Base-by-base conservation (phyloP, 1,140 invertebrate species). In the Acyrthosiphon pisum region DNA sequence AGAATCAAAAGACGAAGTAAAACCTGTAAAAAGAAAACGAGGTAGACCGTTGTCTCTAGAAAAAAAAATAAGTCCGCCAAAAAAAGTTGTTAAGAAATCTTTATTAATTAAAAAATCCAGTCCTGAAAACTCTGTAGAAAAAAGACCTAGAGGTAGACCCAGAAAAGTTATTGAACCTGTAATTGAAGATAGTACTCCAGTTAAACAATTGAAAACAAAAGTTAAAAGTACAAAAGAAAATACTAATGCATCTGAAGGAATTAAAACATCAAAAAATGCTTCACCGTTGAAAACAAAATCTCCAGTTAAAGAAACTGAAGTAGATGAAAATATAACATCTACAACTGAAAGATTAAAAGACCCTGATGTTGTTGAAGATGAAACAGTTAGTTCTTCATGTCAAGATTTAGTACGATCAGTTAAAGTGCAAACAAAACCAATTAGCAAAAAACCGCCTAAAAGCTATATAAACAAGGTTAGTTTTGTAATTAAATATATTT, bases 391-490 rank as follows among this genome's bases (percentile, higher is more conserved):
- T 93, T 94, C 94, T 53, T 94, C 94, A 56, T 94, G 94, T 90
- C 94, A 94, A 50, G 94, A 93, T 91, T 56, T 93, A 86, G 89
- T 90, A 30, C 60, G 92, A 46, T 93, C 94, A 20, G 91, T 94
- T 89, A 94, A 90, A 35, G 94, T 94, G 4, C 94, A 95, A 93
- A 94, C 94, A 6, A 94, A 94, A 93, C 93, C 93, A 37, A 81
- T 94, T 18, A 94, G 94, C n/a, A 91, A 94, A n/a, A 94, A 94
- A 94, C 93, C 94, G 41, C 93, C 93, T 53, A 94, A 94, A 93
- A 94, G 94, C 90, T 83, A 94, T 35, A 91, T 95, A n/a, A 94
- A 95, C 1, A 96, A 96, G 95, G 95, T 96, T 95, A 94, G 44
- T 91, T 93, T 56, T 22, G 60, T 41, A 76, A 89, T 46, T 53